Conservation (phyloP, 2,797 vertebrate species). For the Phataginus tricuspis region DNA sequence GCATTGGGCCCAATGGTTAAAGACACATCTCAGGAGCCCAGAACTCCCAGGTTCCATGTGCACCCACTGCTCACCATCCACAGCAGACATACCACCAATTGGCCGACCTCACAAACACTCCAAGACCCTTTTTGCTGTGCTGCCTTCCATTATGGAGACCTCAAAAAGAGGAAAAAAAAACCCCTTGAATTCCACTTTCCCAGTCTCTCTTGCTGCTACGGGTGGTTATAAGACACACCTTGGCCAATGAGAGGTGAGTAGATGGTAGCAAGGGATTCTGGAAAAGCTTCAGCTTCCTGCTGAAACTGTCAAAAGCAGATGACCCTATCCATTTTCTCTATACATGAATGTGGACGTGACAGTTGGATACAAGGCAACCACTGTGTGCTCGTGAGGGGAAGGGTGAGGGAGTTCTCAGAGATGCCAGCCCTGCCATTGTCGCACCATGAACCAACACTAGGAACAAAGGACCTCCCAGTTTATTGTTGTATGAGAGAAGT, state of each 20-base stretch:
- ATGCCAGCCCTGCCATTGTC: neutral
- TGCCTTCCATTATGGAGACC: neutral
- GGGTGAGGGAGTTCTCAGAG: neutral
- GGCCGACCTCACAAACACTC: neutral
- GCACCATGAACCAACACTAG: neutral
- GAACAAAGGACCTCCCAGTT: neutral
- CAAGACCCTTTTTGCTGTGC: neutral
- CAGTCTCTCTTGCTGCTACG: neutral
- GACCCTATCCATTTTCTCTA: neutral
- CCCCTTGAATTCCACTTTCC: neutral
- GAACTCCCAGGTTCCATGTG: neutral
- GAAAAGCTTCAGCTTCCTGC: neutral
- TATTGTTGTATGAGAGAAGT: neutral
- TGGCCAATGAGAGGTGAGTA: neutral
- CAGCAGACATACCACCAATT: fast-evolving
- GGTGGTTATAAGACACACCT: neutral
- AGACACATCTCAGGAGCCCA: fast-evolving
- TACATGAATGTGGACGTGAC: neutral
- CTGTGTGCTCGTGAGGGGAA: neutral
- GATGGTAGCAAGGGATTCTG: neutral
- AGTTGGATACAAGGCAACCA: neutral
- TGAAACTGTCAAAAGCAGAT: neutral
- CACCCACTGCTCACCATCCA: neutral
- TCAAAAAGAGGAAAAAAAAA: neutral
- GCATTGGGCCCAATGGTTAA: neutral